Percentiles rank a stretch among this genome's conserved stretches.
These are phyloP conservation scores for Oophaga pumilio DNA, from an alignment of 2,113 vertebrate species.

Conservation along the genomic window DNA sequence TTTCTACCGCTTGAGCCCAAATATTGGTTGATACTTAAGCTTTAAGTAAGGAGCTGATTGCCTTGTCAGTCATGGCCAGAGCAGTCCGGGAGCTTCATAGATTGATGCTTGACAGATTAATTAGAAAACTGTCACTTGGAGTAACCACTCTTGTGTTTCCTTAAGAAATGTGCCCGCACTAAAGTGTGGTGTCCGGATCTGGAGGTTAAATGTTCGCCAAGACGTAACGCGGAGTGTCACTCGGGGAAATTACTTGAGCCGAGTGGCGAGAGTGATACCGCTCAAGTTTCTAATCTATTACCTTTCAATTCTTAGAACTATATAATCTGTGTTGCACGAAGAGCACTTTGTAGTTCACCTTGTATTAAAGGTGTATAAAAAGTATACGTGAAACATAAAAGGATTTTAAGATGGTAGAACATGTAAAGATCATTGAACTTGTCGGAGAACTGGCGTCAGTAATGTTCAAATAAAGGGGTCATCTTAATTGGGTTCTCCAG, in stretches of 20 bases:
- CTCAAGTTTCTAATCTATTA: slow-evolving; percentile 60
- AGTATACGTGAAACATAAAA: neutral
- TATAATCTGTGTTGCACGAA: neutral
- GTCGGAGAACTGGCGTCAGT: too few species aligned
- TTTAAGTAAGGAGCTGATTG: slow-evolving; percentile 86
- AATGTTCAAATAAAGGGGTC: too few species aligned
- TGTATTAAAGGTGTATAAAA: neutral
- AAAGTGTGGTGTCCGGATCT: slow-evolving; percentile 69
- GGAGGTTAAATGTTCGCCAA: slow-evolving; percentile 80
- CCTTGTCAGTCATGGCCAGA: slow-evolving; percentile 88
- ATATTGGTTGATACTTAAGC: slow-evolving; percentile 63
- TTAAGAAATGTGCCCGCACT: slow-evolving; percentile 72
- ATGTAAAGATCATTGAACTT: neutral
- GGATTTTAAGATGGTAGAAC: too few species aligned
- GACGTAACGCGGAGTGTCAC: slow-evolving; percentile 77
- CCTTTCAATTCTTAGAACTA: neutral
- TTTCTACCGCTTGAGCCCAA: slow-evolving; percentile 58
- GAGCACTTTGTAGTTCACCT: neutral
- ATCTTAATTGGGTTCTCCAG: too few species aligned
- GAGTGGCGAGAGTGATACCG: slow-evolving; percentile 63
- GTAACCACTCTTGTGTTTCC: slow-evolving; percentile 87
- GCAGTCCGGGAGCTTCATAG: slow-evolving; percentile 82
- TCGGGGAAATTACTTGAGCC: slow-evolving; percentile 68
- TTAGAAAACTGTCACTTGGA: slow-evolving; percentile 96
- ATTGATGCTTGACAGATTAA: slow-evolving; percentile 99